Evolutionary conservation across 2,888 invertebrate genomes (phyloP).

Genomic region (Hyalella azteca): DNA sequence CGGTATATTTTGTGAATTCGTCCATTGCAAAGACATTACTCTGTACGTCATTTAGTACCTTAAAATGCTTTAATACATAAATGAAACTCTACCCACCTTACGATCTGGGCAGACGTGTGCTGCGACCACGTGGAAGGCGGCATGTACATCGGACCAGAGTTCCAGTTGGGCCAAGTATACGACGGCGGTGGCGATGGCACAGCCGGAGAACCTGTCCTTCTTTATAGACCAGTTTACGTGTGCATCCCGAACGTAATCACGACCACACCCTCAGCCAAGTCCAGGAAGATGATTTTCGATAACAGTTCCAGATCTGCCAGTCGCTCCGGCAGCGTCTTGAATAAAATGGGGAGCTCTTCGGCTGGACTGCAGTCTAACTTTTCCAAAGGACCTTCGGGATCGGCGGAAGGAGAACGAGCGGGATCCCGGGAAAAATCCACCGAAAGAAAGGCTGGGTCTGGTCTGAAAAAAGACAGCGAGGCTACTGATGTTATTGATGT

Average conservation of each 20-base stretch:
- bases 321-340: not conserved
- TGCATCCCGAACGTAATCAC: slow-evolving; percentile 57
- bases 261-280: slow-evolving; percentile 15
- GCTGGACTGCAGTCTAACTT: not conserved
- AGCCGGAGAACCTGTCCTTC: slow-evolving; percentile 65
- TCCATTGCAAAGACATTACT: too few relatives aligned
- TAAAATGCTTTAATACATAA: too few relatives aligned
- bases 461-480: not conserved
- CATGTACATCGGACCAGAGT: slow-evolving; percentile 78
- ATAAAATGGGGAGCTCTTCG: slow-evolving; percentile 12
- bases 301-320: not conserved
- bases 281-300: slow-evolving; percentile 11
- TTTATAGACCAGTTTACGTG: slow-evolving; percentile 72
- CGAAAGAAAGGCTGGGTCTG: not conserved
- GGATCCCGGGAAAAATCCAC: not conserved
- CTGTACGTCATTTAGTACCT: too few relatives aligned
- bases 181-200: slow-evolving; percentile 70
- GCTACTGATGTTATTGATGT: not conserved
- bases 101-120: slow-evolving; percentile 73
- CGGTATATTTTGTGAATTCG: too few relatives aligned
- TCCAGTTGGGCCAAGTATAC: slow-evolving; percentile 78
- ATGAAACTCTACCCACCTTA: too few relatives aligned
- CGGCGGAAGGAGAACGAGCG: not conserved
- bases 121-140: slow-evolving; percentile 78
- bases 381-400: not conserved